phyloP scores from a whole-genome alignment of 2,888 invertebrate genomes.

The Drosophila monieri region DNA sequence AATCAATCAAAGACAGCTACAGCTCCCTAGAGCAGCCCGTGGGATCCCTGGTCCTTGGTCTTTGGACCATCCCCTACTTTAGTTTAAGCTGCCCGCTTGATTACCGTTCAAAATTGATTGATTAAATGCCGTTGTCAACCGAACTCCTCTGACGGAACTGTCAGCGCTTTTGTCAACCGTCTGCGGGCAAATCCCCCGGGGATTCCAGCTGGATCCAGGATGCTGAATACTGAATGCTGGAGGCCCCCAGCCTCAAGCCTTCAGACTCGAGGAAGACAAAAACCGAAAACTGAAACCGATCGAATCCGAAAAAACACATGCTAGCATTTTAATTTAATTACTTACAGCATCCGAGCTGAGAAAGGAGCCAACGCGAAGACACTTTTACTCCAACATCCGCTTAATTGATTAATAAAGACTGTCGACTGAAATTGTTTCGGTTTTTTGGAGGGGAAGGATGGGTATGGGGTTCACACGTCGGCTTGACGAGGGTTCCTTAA shows the following conservation, averaged over 20 bases:
- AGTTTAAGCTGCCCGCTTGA: slow-evolving; percentile 75
- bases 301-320: slow-evolving; percentile 64
- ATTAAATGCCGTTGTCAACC: slow-evolving; percentile 76
- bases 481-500: slow-evolving; percentile 62
- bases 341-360: slow-evolving; percentile 64
- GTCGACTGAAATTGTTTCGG: slow-evolving; percentile 56
- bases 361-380: slow-evolving; percentile 40
- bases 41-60: slow-evolving; percentile 17
- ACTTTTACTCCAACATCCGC: slow-evolving; percentile 52
- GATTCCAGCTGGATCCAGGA: slow-evolving; percentile 44
- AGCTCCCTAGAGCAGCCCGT: slow-evolving; percentile 29
- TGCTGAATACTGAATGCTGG: slow-evolving; percentile 43
- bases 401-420: slow-evolving; percentile 77
- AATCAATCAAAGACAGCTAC: slow-evolving; percentile 69
- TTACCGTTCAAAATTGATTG: slow-evolving; percentile 80
- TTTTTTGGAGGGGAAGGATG: slow-evolving; percentile 20
- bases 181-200: slow-evolving; percentile 65
- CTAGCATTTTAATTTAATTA: slow-evolving; percentile 80
- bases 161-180: slow-evolving; percentile 74
- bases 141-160: slow-evolving; percentile 49
- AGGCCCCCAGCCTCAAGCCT: slow-evolving; percentile 29
- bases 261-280: slow-evolving; percentile 21
- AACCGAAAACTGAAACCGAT: slow-evolving; percentile 19
- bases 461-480: slow-evolving; percentile 60
- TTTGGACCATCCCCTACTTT: slow-evolving; percentile 67